Evolutionary conservation across 2,797 vertebrate species (phyloP).

Genomic region (Bradypus variegatus): DNA sequence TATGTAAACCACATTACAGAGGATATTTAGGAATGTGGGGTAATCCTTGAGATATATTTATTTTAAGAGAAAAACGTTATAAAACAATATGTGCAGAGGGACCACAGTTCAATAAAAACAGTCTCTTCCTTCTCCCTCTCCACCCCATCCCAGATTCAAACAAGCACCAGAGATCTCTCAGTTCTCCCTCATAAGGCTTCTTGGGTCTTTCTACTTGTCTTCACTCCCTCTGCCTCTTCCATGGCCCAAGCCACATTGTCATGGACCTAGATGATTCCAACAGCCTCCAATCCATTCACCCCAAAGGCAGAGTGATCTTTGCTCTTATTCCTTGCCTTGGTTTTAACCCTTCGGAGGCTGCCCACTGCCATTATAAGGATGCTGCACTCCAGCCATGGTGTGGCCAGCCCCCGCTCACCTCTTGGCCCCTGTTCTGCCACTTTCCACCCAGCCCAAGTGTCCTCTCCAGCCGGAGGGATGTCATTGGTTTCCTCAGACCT

Average conservation of each 20-base stretch:
- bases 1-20: not conserved
- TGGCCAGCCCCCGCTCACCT: not conserved
- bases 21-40: not conserved
- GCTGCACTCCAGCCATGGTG: not conserved
- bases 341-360: not conserved
- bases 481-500: not conserved
- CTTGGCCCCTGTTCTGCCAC: not conserved
- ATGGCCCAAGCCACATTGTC: fast-evolving
- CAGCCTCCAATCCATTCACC: not conserved
- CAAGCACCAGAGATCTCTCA: not conserved
- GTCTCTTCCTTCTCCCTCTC: not conserved
- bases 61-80: not conserved
- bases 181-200: not conserved
- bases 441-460: not conserved
- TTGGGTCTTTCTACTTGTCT: no score
- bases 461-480: not conserved
- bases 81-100: not conserved
- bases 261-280: not conserved
- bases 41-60: not conserved
- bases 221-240: no score
- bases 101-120: not conserved
- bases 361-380: not conserved
- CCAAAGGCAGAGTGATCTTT: not conserved
- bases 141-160: not conserved
- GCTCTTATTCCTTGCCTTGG: not conserved